Evolutionary conservation across 2,797 vertebrate species (phyloP).

Genomic region (Spatula versicolor): DNA sequence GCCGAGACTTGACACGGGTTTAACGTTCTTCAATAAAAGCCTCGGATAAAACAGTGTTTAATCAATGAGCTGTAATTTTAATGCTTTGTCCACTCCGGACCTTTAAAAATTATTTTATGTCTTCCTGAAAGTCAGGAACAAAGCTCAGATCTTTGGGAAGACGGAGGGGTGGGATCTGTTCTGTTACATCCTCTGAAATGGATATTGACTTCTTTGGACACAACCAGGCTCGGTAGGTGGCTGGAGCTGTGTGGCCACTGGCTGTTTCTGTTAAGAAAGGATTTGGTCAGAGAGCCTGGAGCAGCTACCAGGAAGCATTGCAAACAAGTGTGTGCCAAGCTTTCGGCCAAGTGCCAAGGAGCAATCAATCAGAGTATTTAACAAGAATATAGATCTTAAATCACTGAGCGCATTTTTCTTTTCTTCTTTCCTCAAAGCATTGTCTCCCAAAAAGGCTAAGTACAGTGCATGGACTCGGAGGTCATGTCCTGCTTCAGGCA

Average conservation of each 20-base stretch:
- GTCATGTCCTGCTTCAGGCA: no score
- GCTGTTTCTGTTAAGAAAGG: neutral
- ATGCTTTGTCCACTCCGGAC: neutral
- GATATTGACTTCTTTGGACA: neutral
- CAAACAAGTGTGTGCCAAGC: neutral
- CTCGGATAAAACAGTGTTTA: neutral
- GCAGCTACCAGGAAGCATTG: neutral
- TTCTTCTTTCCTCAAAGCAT: neutral
- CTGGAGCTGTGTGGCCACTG: neutral
- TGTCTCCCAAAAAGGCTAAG: fast-evolving
- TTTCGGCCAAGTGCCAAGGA: neutral
- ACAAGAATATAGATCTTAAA: neutral
- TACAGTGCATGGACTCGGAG: fast-evolving
- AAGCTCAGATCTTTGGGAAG: neutral
- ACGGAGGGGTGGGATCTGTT: neutral
- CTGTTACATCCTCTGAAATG: fast-evolving
- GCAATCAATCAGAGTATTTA: fast-evolving
- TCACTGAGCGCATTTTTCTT: neutral
- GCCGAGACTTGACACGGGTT: neutral
- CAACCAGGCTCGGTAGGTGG: neutral
- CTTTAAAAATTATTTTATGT: neutral
- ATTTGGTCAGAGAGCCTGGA: neutral
- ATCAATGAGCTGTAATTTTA: neutral
- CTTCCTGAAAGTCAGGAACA: neutral
- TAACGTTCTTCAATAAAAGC: neutral